Conservation (phyloP, 2,797 vertebrate species). For the Orestias chungarensis region DNA sequence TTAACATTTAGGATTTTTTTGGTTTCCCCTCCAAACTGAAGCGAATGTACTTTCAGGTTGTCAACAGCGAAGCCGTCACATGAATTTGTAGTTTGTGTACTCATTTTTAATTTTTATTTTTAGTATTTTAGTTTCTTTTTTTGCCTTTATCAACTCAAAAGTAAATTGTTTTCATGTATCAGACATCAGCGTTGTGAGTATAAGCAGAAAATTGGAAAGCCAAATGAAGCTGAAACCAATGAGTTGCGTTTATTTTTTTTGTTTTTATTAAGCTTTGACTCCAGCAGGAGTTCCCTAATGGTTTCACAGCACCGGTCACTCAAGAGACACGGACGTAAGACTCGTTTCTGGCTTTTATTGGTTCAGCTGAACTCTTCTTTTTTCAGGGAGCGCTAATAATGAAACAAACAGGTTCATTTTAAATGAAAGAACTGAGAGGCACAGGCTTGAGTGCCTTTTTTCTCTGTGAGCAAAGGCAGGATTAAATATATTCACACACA, state of each 20-base stretch:
- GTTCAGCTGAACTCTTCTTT: background rate
- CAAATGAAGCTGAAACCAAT: conserved; percentile 40
- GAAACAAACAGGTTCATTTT: background rate
- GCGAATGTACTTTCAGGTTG: conserved; percentile 82
- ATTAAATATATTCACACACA: background rate
- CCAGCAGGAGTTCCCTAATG: conserved; percentile 13
- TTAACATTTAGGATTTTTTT: conserved; percentile 41
- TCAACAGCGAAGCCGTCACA: conserved; percentile 58
- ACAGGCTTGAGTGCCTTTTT: background rate
- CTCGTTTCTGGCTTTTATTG: background rate
- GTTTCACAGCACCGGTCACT: conserved; percentile 10
- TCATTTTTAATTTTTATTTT: background rate
- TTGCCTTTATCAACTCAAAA: conserved; percentile 76
- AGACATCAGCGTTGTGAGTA: conserved; percentile 26
- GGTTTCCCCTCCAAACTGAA: conserved; percentile 52
- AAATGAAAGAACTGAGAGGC: background rate
- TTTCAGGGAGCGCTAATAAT: background rate
- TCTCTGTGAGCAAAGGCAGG: background rate
- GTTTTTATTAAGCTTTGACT: background rate
- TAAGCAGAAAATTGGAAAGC: conserved; percentile 25
- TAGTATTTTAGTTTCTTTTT: conserved; percentile 60
- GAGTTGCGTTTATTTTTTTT: conserved; percentile 25
- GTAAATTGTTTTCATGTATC: conserved; percentile 34
- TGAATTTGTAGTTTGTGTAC: conserved; percentile 59
- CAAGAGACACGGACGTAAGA: background rate